Conservation (phyloP, 2,888 invertebrate species). For the Trypoxylon attenuatum region DNA sequence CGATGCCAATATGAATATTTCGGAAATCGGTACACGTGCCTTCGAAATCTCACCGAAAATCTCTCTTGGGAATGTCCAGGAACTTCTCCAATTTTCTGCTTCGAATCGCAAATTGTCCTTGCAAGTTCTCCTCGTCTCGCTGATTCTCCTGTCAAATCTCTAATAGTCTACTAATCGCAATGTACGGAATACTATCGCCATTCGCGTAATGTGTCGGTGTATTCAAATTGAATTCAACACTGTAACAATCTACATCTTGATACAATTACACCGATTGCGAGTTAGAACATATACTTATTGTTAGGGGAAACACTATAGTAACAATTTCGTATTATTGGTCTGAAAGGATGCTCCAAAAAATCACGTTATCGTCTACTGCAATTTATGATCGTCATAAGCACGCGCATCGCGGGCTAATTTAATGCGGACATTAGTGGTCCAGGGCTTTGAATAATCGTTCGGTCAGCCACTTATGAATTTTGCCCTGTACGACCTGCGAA, state of each 20-base stretch:
- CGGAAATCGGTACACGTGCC: constrained; percentile 55
- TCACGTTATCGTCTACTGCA: no score
- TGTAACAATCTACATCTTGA: no score
- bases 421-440: background rate
- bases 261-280: no score
- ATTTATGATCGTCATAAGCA: constrained; percentile 5
- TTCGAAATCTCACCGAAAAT: constrained; percentile 42
- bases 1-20: constrained; percentile 57
- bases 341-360: no score
- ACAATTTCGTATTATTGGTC: no score
- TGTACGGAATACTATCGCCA: no score
- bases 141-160: no score
- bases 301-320: no score
- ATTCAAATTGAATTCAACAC: no score
- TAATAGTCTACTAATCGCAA: no score
- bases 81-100: constrained; percentile 61
- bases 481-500: background rate
- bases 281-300: no score
- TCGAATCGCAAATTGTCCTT: constrained; percentile 47
- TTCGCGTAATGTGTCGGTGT: no score
- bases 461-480: constrained; percentile 1
- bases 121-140: constrained; percentile 42
- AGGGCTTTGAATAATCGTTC: constrained; percentile 13
- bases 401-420: background rate
- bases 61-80: constrained; percentile 26